phyloP scores from a whole-genome alignment of 2,113 vertebrate species.

The Micromys minutus region DNA sequence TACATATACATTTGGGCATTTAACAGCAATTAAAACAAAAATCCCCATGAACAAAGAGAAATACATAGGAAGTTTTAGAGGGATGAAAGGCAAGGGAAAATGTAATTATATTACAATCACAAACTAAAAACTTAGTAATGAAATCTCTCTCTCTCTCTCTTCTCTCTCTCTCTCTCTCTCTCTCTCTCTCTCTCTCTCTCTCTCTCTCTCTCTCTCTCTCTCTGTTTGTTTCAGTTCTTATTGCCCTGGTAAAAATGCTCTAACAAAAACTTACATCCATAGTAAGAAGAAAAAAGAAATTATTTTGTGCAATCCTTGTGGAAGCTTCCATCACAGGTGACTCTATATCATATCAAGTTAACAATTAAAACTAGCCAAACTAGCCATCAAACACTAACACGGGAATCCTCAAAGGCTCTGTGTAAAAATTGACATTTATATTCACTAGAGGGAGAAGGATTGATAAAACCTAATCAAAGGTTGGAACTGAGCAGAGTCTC shows the following conservation, averaged over 20 bases:
- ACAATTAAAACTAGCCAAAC: not conserved
- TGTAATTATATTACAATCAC: not conserved
- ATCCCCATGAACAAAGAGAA: not conserved
- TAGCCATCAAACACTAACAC: not conserved
- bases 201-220: too few relatives aligned
- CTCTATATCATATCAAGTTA: not conserved
- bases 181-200: too few relatives aligned
- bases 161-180: too few relatives aligned
- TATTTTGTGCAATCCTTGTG: too few relatives aligned
- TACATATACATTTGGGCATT: not conserved
- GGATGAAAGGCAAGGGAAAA: not conserved
- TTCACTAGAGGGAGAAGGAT: not conserved
- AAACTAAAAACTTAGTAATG: not conserved
- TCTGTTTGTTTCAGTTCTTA: too few relatives aligned
- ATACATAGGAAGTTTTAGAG: not conserved
- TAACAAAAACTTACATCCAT: not conserved
- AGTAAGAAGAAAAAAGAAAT: not conserved
- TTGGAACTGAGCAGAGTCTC: not conserved
- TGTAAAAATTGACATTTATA: not conserved
- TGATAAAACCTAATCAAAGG: not conserved
- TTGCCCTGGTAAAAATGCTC: not conserved
- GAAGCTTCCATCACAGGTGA: not conserved
- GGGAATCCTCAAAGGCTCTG: not conserved
- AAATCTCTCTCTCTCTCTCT: not conserved
- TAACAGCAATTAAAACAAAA: not conserved